Conservation (phyloP, 2,888 invertebrate species). For the Sicus ferrugineus region DNA sequence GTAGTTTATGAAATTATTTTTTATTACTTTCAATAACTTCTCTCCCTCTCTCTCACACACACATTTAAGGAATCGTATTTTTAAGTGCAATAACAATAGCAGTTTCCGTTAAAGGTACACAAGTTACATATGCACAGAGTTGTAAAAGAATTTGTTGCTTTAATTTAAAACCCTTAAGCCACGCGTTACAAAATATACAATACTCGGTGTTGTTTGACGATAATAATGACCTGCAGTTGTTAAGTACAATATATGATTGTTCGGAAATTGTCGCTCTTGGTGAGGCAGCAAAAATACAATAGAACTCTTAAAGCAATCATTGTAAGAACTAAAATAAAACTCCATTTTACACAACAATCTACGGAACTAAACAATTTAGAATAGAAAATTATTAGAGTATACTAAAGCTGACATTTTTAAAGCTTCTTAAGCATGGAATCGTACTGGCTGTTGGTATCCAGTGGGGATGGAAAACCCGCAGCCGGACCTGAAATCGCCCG, state of each 20-base stretch:
- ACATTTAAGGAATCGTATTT: conserved; percentile 16
- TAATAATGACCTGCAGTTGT: neutral
- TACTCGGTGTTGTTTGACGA: neutral
- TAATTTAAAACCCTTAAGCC: neutral
- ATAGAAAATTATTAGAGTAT: neutral
- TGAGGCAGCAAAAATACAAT: too few species aligned
- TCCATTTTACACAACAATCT: too few species aligned
- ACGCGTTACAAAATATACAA: neutral
- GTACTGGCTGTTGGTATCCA: neutral
- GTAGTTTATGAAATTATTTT: too few species aligned
- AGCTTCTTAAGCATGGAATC: conserved; percentile 27
- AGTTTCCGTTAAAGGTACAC: conserved; percentile 31
- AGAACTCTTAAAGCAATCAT: too few species aligned
- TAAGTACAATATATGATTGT: conserved; percentile 16
- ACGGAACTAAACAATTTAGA: neutral
- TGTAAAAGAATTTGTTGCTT: conserved; percentile 7
- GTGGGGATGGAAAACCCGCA: neutral
- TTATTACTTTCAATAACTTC: conserved; percentile 8
- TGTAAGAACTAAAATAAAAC: too few species aligned
- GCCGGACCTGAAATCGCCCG: neutral
- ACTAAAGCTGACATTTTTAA: conserved; percentile 14
- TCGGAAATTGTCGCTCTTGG: neutral
- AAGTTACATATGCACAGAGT: conserved; percentile 1
- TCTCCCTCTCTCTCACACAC: conserved; percentile 21
- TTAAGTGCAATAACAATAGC: conserved; percentile 20